phyloP scores from a whole-genome alignment of 2,888 invertebrate genomes.

The Thalpophila matura region DNA sequence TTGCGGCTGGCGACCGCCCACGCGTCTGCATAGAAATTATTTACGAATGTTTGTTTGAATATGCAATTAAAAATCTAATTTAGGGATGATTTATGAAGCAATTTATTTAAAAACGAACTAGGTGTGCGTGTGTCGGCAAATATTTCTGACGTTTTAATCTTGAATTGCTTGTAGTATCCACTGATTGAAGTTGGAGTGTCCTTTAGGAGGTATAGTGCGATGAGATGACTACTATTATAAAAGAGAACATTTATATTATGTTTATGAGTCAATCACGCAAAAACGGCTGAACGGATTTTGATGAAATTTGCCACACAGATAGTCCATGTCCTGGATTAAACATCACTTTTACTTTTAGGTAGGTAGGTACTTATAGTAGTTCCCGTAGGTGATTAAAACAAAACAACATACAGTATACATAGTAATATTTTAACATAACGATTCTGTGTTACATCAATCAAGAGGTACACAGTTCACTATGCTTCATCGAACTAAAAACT shows the following conservation, averaged over 20 bases:
- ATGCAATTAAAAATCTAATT: conserved; percentile 55
- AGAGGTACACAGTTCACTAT: background rate
- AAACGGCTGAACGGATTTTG: background rate
- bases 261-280: background rate
- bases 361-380: too few species aligned
- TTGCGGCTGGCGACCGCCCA: conserved; percentile 34
- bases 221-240: too few species aligned
- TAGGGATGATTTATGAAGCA: conserved; percentile 46
- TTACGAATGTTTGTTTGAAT: conserved; percentile 42
- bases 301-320: background rate
- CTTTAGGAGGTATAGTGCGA: background rate
- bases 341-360: too few species aligned
- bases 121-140: conserved; percentile 25
- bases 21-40: conserved; percentile 23
- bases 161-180: conserved; percentile 13
- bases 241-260: too few species aligned
- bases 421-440: background rate
- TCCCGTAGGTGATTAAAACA: too few species aligned
- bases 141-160: conserved; percentile 14
- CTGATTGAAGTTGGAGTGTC: conserved; percentile 24
- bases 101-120: conserved; percentile 42
- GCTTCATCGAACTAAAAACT: background rate
- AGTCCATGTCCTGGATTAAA: background rate
- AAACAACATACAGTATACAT: too few species aligned
- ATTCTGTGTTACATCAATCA: conserved; percentile 1